phyloP scores from a whole-genome alignment of 2,888 invertebrate species.

The Tachina fera region DNA sequence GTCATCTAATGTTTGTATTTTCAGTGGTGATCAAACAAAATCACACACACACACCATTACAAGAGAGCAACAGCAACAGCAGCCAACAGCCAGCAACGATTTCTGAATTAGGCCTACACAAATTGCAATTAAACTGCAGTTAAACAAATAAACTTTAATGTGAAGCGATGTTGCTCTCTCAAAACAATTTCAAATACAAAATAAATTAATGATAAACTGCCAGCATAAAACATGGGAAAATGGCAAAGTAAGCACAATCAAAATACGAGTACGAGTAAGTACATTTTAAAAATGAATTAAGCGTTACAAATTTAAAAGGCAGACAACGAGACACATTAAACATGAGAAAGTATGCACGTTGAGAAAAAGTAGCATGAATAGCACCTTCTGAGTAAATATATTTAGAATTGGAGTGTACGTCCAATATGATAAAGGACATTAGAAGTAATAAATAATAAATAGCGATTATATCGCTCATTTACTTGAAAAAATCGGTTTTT shows the following conservation, averaged over 20 bases:
- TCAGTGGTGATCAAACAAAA: slow-evolving; percentile 25
- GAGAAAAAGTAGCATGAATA: neutral
- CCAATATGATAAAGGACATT: no score
- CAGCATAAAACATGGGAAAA: slow-evolving; percentile 19
- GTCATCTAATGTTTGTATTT: slow-evolving; percentile 56
- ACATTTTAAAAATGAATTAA: neutral
- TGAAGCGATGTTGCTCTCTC: slow-evolving; percentile 17
- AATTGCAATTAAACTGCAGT: slow-evolving; percentile 47
- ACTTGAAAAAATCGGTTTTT: no score
- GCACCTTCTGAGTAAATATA: no score
- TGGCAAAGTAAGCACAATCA: neutral
- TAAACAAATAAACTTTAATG: slow-evolving; percentile 15
- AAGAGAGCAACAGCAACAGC: neutral
- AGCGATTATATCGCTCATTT: no score
- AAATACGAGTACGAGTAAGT: neutral
- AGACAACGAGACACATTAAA: neutral
- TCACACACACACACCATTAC: neutral
- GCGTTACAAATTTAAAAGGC: neutral
- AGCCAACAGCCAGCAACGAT: neutral
- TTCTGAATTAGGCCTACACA: slow-evolving; percentile 67
- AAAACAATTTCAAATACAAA: slow-evolving; percentile 19
- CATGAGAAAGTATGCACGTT: neutral
- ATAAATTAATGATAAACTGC: slow-evolving; percentile 23
- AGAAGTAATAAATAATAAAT: no score
- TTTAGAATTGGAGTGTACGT: no score